phyloP scores from a whole-genome alignment of 2,888 invertebrate genomes.

The Machimus rusticus region DNA sequence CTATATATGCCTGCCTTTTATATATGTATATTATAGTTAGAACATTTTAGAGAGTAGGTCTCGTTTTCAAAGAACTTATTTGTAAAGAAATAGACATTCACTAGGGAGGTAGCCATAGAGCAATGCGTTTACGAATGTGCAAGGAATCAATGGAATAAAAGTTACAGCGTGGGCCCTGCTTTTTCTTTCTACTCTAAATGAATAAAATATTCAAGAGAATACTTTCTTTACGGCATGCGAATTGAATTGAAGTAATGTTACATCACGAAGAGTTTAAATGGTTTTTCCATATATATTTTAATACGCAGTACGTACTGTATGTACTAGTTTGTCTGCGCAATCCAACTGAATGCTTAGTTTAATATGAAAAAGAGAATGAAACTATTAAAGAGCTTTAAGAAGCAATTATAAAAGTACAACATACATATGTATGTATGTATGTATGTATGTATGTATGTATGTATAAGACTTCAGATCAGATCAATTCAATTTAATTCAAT shows the following conservation, averaged over 20 bases:
- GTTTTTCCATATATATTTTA: neutral
- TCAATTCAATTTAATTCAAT: conserved; percentile 44
- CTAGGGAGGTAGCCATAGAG: conserved; percentile 5
- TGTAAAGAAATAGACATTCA: conserved; percentile 19
- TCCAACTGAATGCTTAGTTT: neutral
- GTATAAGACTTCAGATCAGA: conserved; percentile 11
- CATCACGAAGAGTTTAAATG: conserved; percentile 30
- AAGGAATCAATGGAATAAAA: conserved; percentile 39
- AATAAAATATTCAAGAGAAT: conserved; percentile 44
- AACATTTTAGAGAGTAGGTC: conserved; percentile 26
- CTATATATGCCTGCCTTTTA: neutral
- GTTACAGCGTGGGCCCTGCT: conserved; percentile 3
- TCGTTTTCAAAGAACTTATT: conserved; percentile 39
- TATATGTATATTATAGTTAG: conserved; percentile 24
- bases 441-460: neutral
- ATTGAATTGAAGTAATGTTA: conserved; percentile 33
- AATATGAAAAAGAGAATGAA: neutral
- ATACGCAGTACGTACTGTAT: neutral
- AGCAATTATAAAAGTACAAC: neutral
- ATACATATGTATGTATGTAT: too few species aligned
- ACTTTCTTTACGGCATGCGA: conserved; percentile 31
- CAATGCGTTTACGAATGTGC: conserved; percentile 29
- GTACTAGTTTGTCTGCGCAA: conserved; percentile 18
- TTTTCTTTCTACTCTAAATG: conserved; percentile 22
- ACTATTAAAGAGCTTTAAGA: neutral